Evolutionary conservation across 2,797 vertebrate genomes (phyloP).

Genomic region (Thaleichthys pacificus): DNA sequence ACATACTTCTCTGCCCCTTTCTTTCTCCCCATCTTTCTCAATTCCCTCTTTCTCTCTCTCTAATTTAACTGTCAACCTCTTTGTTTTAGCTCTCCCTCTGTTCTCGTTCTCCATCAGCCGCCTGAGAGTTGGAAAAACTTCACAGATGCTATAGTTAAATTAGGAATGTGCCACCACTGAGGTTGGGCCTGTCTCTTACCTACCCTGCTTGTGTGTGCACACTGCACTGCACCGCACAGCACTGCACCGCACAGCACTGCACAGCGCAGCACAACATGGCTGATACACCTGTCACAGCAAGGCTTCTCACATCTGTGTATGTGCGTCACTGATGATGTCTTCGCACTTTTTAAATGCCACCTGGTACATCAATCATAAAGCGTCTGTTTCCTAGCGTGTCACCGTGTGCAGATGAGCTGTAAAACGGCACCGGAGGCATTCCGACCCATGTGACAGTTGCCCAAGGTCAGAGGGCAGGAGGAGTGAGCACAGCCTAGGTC

Average conservation of each 20-base stretch:
- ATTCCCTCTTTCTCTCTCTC: conserved; percentile 2
- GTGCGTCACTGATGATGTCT: neutral
- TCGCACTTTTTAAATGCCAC: too few species aligned
- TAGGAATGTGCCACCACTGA: too few species aligned
- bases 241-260: too few species aligned
- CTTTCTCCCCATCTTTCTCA: neutral
- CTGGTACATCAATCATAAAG: neutral
- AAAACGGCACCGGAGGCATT: neutral
- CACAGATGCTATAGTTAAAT: too few species aligned
- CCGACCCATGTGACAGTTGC: neutral
- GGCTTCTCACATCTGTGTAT: neutral
- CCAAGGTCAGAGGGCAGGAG: conserved; percentile 9
- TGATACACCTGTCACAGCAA: too few species aligned
- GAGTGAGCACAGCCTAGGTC: too few species aligned
- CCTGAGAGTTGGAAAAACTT: too few species aligned
- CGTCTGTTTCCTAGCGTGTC: neutral
- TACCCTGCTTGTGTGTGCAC: too few species aligned
- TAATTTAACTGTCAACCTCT: neutral
- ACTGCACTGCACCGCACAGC: neutral
- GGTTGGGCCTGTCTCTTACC: too few species aligned
- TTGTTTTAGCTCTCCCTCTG: neutral
- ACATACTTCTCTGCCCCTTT: neutral
- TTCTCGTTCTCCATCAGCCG: neutral
- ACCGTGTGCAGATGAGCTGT: neutral
- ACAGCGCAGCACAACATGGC: too few species aligned